phyloP scores from a whole-genome alignment of 1,140 invertebrate genomes.

The Trachymyrmex cornetzi region DNA sequence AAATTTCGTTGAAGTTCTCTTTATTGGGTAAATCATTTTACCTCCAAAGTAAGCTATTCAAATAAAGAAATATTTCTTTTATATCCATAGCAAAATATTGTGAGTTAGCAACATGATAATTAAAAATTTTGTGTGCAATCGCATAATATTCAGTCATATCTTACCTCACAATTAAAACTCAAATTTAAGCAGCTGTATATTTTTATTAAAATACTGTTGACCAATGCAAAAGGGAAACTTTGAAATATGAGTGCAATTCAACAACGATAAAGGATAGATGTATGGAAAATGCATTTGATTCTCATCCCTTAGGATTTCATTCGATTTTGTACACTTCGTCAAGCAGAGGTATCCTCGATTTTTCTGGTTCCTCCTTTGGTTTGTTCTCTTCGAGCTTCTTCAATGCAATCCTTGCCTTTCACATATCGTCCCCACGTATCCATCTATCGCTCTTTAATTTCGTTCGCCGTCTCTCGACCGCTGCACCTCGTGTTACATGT shows the following conservation, averaged over 20 bases:
- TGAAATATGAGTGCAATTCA: not conserved
- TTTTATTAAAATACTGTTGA: not conserved
- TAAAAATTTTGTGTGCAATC: not conserved
- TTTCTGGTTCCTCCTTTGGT: not conserved
- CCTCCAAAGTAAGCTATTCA: not conserved
- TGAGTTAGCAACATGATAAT: not conserved
- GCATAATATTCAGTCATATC: not conserved
- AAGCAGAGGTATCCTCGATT: not conserved
- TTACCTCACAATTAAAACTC: not conserved
- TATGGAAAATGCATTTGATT: slow-evolving; percentile 34
- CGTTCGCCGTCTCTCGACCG: slow-evolving; percentile 38
- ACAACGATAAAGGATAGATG: not conserved
- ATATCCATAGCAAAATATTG: not conserved
- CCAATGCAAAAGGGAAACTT: not conserved
- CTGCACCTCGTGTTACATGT: slow-evolving; percentile 48
- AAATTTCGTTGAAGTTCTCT: slow-evolving; percentile 2
- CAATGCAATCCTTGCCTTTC: not conserved
- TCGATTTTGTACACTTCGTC: slow-evolving; percentile 39
- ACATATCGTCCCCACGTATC: not conserved
- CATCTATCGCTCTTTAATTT: slow-evolving; percentile 62
- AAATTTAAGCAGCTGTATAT: not conserved
- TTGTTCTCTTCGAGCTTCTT: slow-evolving; percentile 25
- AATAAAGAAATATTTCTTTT: slow-evolving; percentile 26
- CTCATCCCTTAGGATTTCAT: slow-evolving; percentile 8
- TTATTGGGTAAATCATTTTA: not conserved